Conservation (phyloP, 1,140 invertebrate species). For the Ladona fulva region DNA sequence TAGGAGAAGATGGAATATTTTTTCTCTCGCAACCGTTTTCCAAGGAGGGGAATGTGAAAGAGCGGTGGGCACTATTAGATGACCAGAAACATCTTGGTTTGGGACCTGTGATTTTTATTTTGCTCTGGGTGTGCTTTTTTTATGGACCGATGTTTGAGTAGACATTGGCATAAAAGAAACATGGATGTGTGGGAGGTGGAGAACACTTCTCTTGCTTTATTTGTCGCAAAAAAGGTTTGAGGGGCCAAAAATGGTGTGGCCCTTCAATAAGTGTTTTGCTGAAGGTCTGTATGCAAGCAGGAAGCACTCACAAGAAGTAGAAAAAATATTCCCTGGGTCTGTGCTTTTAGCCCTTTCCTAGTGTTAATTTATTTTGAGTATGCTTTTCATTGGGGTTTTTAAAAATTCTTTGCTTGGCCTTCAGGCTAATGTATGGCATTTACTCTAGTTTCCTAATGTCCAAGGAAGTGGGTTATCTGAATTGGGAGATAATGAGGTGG, state of each 20-base stretch:
- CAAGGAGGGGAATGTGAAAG: background rate
- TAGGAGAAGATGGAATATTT: background rate
- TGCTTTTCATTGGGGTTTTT: slow-evolving; percentile 5
- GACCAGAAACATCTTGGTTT: background rate
- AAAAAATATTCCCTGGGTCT: background rate
- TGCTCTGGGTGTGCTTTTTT: slow-evolving; percentile 4
- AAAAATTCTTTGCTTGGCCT: slow-evolving; percentile 5
- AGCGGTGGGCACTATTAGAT: background rate
- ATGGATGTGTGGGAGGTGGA: background rate
- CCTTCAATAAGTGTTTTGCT: background rate
- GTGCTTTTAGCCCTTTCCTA: background rate
- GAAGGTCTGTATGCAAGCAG: background rate
- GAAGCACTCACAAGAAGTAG: slow-evolving; percentile 8
- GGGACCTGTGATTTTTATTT: background rate
- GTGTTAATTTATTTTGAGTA: background rate
- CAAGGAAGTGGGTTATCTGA: background rate
- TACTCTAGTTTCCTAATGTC: slow-evolving; percentile 6
- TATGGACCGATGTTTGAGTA: background rate
- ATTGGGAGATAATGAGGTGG: background rate
- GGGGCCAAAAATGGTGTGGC: background rate
- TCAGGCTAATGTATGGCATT: slow-evolving; percentile 5
- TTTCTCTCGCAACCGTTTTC: background rate
- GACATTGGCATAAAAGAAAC: background rate
- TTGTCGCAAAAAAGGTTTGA: background rate
- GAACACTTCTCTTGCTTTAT: background rate